These are phyloP conservation scores for Salvelinus namaycush DNA, from an alignment of 2,113 vertebrate genomes.

Conservation along the genomic window DNA sequence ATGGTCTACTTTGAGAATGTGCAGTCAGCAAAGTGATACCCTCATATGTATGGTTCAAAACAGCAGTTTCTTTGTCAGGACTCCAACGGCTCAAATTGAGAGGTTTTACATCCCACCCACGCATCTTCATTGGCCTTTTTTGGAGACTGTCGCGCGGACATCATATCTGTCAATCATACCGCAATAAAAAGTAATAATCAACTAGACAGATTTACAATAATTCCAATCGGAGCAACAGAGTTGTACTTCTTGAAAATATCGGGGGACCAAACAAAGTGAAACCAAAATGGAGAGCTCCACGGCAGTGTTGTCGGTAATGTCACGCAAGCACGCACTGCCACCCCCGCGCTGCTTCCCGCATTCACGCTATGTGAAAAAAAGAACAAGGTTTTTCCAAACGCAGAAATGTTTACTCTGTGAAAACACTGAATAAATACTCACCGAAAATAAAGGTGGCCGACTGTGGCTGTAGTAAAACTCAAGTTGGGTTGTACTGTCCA, in stretches of 20 bases:
- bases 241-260: background rate
- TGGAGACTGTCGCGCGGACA: constrained; percentile 49
- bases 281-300: constrained; percentile 13
- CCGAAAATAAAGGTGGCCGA: constrained; percentile 30
- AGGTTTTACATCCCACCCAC: constrained; percentile 47
- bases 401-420: constrained; percentile 44
- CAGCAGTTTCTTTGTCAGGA: constrained; percentile 19
- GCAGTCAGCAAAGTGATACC: background rate
- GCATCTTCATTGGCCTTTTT: constrained; percentile 46
- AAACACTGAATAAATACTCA: constrained; percentile 40
- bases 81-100: constrained; percentile 4
- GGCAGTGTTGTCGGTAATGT: constrained; percentile 26
- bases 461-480: constrained; percentile 20
- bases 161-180: constrained; percentile 59
- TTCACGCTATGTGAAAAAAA: constrained; percentile 40
- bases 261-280: constrained; percentile 4
- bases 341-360: constrained; percentile 72
- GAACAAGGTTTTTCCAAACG: constrained; percentile 46
- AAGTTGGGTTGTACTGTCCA: constrained; percentile 27
- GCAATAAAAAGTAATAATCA: constrained; percentile 50
- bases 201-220: background rate
- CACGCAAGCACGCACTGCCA: constrained; percentile 69
- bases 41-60: background rate
- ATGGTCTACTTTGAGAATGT: background rate
- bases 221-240: background rate